Evolutionary conservation across 2,888 invertebrate species (phyloP).

Genomic region (Lasius platythorax): DNA sequence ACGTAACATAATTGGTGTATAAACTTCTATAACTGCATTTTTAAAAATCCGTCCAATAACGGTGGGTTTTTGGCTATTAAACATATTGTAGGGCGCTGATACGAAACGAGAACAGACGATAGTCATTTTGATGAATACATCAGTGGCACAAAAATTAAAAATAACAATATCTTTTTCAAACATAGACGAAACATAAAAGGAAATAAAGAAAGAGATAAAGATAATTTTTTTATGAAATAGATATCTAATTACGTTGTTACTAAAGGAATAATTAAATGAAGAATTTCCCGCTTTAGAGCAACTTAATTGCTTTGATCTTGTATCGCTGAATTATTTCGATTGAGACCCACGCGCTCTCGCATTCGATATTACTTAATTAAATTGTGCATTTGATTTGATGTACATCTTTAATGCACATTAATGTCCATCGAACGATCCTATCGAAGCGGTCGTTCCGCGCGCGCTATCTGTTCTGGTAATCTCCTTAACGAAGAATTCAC

Average conservation of each 20-base stretch:
- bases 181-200: neutral
- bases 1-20: constrained; percentile 42
- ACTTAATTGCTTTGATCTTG: constrained; percentile 23
- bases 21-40: constrained; percentile 40
- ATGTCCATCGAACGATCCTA: constrained; percentile 17
- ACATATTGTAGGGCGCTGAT: neutral
- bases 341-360: neutral
- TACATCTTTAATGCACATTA: constrained; percentile 45
- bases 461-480: constrained; percentile 63
- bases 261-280: neutral
- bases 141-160: neutral
- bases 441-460: neutral
- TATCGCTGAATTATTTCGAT: constrained; percentile 30
- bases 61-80: constrained; percentile 20
- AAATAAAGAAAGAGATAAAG: neutral
- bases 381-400: constrained; percentile 48
- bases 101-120: neutral
- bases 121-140: neutral
- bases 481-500: constrained; percentile 74
- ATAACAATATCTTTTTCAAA: neutral
- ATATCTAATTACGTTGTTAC: neutral
- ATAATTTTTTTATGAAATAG: neutral
- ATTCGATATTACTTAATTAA: constrained; percentile 50
- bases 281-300: neutral
- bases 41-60: constrained; percentile 48